Percentiles rank a stretch among this genome's conserved stretches.
phyloP scores from a whole-genome alignment of 1,140 invertebrate genomes.

The Nebria ingens region DNA sequence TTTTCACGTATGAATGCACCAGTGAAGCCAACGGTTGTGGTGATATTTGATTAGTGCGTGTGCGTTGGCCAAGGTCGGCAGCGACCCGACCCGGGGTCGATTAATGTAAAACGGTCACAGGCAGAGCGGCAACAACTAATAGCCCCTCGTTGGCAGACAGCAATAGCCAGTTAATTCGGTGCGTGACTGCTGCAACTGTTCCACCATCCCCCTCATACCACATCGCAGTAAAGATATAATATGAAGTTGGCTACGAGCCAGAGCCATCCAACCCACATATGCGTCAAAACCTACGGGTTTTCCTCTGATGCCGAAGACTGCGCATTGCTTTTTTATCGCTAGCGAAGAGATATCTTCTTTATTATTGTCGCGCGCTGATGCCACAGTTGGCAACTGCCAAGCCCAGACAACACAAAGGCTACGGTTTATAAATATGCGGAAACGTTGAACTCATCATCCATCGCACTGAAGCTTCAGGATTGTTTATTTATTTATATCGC shows the following conservation, averaged over 20 bases:
- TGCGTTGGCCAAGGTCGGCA: no score
- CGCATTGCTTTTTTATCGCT: neutral
- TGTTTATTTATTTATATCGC: no score
- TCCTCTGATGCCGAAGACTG: neutral
- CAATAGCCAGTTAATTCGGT: neutral
- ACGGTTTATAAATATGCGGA: neutral
- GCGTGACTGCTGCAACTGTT: neutral
- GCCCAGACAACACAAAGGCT: neutral
- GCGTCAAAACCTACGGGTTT: neutral
- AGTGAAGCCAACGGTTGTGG: no score
- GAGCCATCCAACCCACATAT: neutral
- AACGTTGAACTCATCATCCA: neutral
- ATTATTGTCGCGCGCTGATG: neutral
- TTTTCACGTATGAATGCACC: no score
- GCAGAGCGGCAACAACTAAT: no score
- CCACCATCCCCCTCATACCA: neutral
- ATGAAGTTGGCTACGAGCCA: neutral
- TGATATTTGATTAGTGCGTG: no score
- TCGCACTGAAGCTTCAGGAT: no score
- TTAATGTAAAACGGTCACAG: neutral
- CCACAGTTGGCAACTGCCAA: neutral
- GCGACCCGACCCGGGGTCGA: no score
- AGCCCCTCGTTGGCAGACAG: neutral
- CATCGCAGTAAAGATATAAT: neutral
- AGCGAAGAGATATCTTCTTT: neutral